Evolutionary conservation across 2,113 vertebrate genomes (phyloP).

Genomic region (Cephalophus harveyi): DNA sequence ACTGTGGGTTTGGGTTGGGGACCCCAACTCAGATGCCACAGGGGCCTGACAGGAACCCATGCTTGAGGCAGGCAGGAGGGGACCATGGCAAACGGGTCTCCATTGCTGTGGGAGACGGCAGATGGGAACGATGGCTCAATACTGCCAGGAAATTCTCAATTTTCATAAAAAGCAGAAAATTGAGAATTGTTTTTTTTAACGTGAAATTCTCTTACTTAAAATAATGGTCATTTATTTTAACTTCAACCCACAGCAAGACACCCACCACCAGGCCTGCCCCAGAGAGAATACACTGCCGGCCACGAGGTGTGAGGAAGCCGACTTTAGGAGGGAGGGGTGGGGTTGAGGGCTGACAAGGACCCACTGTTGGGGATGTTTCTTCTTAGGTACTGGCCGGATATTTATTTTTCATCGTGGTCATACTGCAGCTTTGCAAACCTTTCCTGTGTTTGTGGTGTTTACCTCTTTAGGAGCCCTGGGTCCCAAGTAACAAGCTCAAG

Average conservation of each 20-base stretch:
- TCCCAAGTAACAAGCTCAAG: neutral
- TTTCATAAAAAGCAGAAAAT: neutral
- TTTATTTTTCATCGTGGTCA: neutral
- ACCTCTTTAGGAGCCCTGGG: neutral
- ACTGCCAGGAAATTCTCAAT: neutral
- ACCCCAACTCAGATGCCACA: rapidly evolving
- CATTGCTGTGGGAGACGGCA: rapidly evolving
- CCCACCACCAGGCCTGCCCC: neutral
- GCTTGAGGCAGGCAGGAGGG: too few species aligned
- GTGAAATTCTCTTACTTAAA: neutral
- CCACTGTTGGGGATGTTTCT: neutral
- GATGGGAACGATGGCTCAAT: neutral
- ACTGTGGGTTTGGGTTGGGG: neutral
- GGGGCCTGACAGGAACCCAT: neutral
- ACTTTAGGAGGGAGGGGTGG: neutral
- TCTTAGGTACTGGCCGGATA: neutral
- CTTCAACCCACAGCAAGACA: neutral
- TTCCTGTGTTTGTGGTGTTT: neutral
- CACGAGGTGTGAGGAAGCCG: rapidly evolving
- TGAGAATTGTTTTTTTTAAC: neutral
- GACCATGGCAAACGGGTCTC: neutral
- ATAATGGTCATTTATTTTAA: neutral
- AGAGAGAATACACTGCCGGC: neutral
- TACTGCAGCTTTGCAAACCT: neutral
- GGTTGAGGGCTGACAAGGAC: neutral